These are phyloP conservation scores for Onychomys arenicola DNA, from an alignment of 2,797 vertebrate species.

Conservation along the genomic window DNA sequence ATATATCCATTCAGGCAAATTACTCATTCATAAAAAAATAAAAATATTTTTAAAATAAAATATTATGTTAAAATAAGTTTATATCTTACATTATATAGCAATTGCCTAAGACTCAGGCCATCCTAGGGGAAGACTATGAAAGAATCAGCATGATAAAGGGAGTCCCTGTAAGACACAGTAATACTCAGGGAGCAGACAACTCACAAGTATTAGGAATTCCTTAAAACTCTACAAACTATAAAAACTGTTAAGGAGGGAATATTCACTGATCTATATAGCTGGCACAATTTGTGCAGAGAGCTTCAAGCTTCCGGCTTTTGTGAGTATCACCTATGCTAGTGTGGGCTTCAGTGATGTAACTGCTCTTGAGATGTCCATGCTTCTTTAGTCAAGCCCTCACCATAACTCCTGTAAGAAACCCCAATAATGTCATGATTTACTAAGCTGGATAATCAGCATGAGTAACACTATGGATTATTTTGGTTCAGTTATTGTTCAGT, in stretches of 20 bases:
- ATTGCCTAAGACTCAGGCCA: not conserved
- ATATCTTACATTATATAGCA: too few species aligned
- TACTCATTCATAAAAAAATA: not conserved
- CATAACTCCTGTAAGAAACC: not conserved
- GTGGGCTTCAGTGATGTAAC: not conserved
- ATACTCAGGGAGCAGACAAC: not conserved
- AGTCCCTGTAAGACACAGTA: not conserved
- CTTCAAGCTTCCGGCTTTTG: not conserved
- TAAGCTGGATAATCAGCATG: constrained; percentile 29
- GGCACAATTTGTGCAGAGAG: not conserved
- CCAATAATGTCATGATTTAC: not conserved
- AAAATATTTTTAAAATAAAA: not conserved
- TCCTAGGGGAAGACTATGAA: too few species aligned
- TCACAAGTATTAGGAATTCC: too few species aligned
- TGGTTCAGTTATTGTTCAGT: not conserved
- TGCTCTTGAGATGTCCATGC: not conserved
- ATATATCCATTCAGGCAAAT: not conserved
- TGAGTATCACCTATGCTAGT: not conserved
- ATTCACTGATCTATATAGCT: not conserved
- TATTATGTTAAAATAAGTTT: too few species aligned
- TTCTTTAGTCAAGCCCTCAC: not conserved
- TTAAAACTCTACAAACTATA: not conserved
- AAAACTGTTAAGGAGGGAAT: too few species aligned
- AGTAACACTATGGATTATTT: constrained; percentile 4
- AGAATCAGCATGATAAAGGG: not conserved